phyloP scores from a whole-genome alignment of 2,888 invertebrate genomes.

The Drosophila anomalata region DNA sequence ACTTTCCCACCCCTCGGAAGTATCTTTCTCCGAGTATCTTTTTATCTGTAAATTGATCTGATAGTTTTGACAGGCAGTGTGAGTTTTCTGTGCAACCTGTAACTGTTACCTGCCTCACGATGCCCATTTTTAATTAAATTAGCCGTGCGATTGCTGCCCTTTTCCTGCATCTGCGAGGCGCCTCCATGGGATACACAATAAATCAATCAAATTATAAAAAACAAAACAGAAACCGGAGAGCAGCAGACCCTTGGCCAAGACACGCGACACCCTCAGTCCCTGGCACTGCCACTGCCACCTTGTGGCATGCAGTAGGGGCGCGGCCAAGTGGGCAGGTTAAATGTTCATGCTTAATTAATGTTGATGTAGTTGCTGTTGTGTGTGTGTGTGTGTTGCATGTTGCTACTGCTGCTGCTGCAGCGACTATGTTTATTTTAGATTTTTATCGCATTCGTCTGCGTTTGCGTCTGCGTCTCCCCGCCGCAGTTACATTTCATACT shows the following conservation, averaged over 20 bases:
- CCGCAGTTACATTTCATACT: slow-evolving; percentile 75
- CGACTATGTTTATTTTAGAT: slow-evolving; percentile 74
- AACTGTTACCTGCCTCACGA: slow-evolving; percentile 37
- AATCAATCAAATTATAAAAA: slow-evolving; percentile 68
- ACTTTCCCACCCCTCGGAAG: not conserved
- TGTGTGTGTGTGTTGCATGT: slow-evolving; percentile 39
- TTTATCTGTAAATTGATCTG: slow-evolving; percentile 39
- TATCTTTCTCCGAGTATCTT: not conserved
- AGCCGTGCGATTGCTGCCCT: slow-evolving; percentile 28
- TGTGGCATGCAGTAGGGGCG: slow-evolving; percentile 46
- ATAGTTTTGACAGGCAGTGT: slow-evolving; percentile 62
- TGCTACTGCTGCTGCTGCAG: slow-evolving; percentile 55
- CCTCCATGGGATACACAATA: slow-evolving; percentile 58
- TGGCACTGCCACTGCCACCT: not conserved
- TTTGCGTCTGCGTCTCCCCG: slow-evolving; percentile 44
- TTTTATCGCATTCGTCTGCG: slow-evolving; percentile 57
- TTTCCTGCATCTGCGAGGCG: slow-evolving; percentile 42
- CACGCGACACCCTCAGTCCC: slow-evolving; percentile 55
- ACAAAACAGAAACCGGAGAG: slow-evolving; percentile 34
- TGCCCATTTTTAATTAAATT: slow-evolving; percentile 71
- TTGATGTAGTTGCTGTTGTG: slow-evolving; percentile 48
- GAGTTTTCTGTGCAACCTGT: slow-evolving; percentile 23
- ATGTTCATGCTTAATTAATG: slow-evolving; percentile 79
- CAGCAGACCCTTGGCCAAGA: slow-evolving; percentile 51
- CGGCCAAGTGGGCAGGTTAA: slow-evolving; percentile 71